Percentiles rank a stretch among this genome's conserved stretches.
Conservation (phyloP, 92 coral and sea anemone species). For the Parazoanthus darwini region DNA sequence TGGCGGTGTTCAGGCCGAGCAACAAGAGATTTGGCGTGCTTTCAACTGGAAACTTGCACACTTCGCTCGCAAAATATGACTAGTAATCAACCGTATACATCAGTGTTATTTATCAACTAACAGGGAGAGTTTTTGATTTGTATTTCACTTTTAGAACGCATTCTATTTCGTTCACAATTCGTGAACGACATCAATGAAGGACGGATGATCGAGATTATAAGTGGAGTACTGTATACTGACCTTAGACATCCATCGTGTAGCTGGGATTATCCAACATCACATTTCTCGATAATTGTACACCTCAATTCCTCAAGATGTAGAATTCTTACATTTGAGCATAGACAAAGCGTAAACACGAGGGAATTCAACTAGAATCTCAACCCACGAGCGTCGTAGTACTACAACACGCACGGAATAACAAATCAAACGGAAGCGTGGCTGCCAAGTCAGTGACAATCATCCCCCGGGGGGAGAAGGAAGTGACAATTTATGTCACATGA, state of each 20-base stretch:
- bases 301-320: neutral
- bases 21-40: neutral
- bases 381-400: slow-evolving; percentile 49
- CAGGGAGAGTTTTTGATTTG: neutral
- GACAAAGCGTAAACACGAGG: neutral
- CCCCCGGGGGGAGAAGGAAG: slow-evolving; percentile 13
- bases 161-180: neutral
- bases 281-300: slow-evolving; percentile 4
- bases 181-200: slow-evolving; percentile 8
- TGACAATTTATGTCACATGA: slow-evolving; percentile 37
- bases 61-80: slow-evolving; percentile 1
- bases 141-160: slow-evolving; percentile 1
- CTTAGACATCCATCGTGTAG: slow-evolving; percentile 21
- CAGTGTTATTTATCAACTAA: neutral
- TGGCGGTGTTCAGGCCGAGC: neutral
- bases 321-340: slow-evolving; percentile 28
- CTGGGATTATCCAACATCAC: slow-evolving; percentile 16
- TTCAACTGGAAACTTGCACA: slow-evolving; percentile 19
- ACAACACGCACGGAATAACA: slow-evolving; percentile 45
- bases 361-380: neutral
- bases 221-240: neutral
- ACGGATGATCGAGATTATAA: neutral
- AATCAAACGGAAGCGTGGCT: slow-evolving; percentile 56
- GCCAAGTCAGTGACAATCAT: slow-evolving; percentile 40
- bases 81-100: neutral